A percentile compares a stretch with the other conserved stretches of the same genome.
phyloP scores from a whole-genome alignment of 2,113 vertebrate species.

The Rattus rattus region DNA sequence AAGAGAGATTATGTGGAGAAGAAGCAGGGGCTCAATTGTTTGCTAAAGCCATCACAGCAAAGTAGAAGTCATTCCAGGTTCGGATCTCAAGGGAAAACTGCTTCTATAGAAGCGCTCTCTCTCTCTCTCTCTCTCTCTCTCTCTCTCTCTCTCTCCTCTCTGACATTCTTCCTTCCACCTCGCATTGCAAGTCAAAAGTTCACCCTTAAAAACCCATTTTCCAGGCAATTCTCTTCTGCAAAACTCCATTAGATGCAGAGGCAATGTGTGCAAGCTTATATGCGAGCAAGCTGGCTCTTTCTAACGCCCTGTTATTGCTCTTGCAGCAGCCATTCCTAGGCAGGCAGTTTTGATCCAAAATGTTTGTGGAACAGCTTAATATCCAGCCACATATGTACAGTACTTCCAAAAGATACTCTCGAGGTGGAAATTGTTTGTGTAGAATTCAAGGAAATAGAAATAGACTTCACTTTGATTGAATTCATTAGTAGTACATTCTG shows the following conservation, averaged over 20 bases:
- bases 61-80: background rate
- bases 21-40: background rate
- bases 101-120: background rate
- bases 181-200: background rate
- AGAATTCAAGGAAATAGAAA: slow-evolving; percentile 80
- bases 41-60: background rate
- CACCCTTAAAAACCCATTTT: slow-evolving; percentile 55
- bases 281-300: background rate
- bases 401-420: slow-evolving; percentile 82
- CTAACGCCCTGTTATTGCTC: background rate
- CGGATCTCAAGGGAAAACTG: background rate
- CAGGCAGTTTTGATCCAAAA: slow-evolving; percentile 78
- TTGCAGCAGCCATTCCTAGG: slow-evolving; percentile 66
- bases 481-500: slow-evolving; percentile 81
- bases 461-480: slow-evolving; percentile 80
- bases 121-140: too few species aligned
- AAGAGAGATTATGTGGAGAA: background rate
- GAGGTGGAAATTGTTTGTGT: slow-evolving; percentile 83
- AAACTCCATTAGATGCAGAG: slow-evolving; percentile 40
- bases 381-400: slow-evolving; percentile 73
- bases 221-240: slow-evolving; percentile 63
- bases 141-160: background rate
- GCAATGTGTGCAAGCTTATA: background rate
- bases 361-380: slow-evolving; percentile 84
- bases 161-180: background rate